Evolutionary conservation across 2,113 vertebrate species (phyloP), one percentile per base, ranked within the genome.

Genomic region (Sceloporus tristichus): DNA sequence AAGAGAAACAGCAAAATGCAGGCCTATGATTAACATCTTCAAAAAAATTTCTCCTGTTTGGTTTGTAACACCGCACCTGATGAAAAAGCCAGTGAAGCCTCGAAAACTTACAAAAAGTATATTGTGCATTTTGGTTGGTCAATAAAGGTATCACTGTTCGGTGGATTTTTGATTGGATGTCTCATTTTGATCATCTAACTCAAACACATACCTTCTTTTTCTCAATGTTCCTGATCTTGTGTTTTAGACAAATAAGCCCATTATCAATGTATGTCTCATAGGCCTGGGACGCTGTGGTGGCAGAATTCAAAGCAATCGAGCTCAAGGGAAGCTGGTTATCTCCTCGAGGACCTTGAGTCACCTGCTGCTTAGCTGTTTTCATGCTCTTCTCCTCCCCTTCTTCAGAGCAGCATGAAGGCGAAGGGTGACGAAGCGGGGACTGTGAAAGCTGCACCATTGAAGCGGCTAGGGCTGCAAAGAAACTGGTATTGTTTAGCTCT

Each of bases 171-270:
- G 1, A 34, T 34, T 34, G 34, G 34, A 34, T 34, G 34, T 34
- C 34, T 59, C 5, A 29, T 2, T 66, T 19, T 34, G 27, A 29
- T 29, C 16, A 2, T 16, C 0, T 3, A 29, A 34, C 14, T 48
- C 38, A 71, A 1, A 25, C 18, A 66, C 85, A 82, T 96, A 99
- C 99, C 98, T 99, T 99, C 93, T 98, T 99, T 93, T 99, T 99
- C 96, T 99, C 98, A 86, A 99, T 97, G 95, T 99, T 99, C 90
- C 99, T 97, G 59, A 99, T 98, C 95, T 99, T 99, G 97, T 99
- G 98, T 92, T 98, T 98, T 89, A 99, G 97, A 94, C 98, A 99
- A 96, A 99, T 98, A 85, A 99, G 98, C 81, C 99, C 98, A 23
- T 99, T 98, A 78, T 99, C 98, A 66, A 99, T 97, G 89, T 99